A percentile compares a stretch with the other conserved stretches of the same genome.
Conservation (phyloP, 2,888 invertebrate species). For the Thereva nobilitata region DNA sequence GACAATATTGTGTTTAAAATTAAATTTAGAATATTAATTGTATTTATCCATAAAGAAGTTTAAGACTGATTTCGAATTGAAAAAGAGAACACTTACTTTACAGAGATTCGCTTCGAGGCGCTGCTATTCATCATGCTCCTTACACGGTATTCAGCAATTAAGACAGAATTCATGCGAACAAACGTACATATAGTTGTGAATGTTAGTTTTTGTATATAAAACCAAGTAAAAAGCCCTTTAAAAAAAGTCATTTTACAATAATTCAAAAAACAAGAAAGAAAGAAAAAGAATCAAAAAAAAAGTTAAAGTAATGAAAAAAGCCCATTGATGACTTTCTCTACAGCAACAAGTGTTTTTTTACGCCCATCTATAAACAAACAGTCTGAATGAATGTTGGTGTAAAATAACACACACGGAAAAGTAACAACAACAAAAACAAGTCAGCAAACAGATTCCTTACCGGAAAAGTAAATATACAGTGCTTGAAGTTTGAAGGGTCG, state of each 20-base stretch:
- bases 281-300: conserved; percentile 10
- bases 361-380: conserved; percentile 13
- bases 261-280: not conserved
- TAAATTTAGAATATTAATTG: not conserved
- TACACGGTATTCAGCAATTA: conserved; percentile 71
- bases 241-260: not conserved
- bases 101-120: conserved; percentile 79
- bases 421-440: not conserved
- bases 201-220: conserved; percentile 4
- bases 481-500: not conserved
- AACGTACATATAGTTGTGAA: conserved; percentile 74
- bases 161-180: conserved; percentile 84
- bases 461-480: not conserved
- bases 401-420: conserved; percentile 8
- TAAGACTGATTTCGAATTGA: conserved; percentile 19
- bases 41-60: not conserved
- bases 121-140: conserved; percentile 80
- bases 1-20: not conserved
- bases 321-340: conserved; percentile 2
- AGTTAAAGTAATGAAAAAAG: not conserved
- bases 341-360: conserved; percentile 21
- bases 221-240: not conserved
- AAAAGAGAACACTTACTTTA: conserved; percentile 56
- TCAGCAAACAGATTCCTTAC: not conserved
- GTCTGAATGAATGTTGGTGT: conserved; percentile 13